A percentile compares a stretch with the other conserved stretches of the same genome.
These are phyloP conservation scores for Notothenia coriiceps DNA, from an alignment of 2,113 vertebrate genomes.

Conservation along the genomic window DNA sequence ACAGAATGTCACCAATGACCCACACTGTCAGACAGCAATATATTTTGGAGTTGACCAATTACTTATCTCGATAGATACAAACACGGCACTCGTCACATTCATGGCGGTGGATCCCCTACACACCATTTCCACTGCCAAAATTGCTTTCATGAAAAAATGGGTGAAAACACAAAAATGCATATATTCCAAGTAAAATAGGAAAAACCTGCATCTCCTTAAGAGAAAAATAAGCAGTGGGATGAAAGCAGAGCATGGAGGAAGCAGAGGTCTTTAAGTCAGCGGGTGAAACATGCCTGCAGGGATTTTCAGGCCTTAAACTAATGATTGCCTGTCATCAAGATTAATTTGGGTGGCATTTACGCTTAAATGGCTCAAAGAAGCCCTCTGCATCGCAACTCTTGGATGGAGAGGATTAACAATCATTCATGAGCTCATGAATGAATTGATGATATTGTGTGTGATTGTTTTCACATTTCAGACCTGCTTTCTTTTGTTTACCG, in stretches of 20 bases:
- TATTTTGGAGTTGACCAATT: background rate
- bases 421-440: slow-evolving; percentile 8
- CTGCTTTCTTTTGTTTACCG: background rate
- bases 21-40: background rate
- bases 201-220: background rate
- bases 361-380: slow-evolving; percentile 18
- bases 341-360: slow-evolving; percentile 54
- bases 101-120: background rate
- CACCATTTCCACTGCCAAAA: background rate
- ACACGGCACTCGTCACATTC: background rate
- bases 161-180: background rate
- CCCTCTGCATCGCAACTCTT: background rate
- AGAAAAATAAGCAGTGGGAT: background rate
- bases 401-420: slow-evolving; percentile 29
- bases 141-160: slow-evolving; percentile 28
- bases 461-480: background rate
- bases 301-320: slow-evolving; percentile 32
- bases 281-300: slow-evolving; percentile 13
- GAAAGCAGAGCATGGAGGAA: background rate
- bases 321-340: slow-evolving; percentile 53
- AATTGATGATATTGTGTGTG: slow-evolving; percentile 5
- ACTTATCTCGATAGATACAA: background rate
- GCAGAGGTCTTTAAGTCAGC: background rate
- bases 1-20: background rate
- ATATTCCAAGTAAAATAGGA: background rate